Base-by-base conservation (phyloP, 2,113 vertebrate genomes). In the Colinus virginianus region DNA sequence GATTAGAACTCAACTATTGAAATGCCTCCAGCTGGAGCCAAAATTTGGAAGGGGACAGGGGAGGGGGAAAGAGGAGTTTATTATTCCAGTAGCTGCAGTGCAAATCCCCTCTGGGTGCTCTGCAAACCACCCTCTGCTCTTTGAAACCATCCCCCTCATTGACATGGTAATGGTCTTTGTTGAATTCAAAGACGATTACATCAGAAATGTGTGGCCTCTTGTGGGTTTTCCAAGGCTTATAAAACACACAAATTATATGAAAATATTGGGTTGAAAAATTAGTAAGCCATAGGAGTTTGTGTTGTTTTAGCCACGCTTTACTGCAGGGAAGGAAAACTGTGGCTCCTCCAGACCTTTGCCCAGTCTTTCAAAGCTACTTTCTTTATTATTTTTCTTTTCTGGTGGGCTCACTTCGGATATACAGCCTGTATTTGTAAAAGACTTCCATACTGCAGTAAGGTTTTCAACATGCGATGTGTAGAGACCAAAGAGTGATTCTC, bases 171-270 rank as follows among this genome's bases (percentile, higher is more conserved):
- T 98, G 96, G 97, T 96, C 97, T 98, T 98, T 98, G 97, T 98
- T 98, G 97, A 96, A 98, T 98, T 98, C 98, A 98, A 98, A 98
- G 98, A 98, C 98, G 97, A 97, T 98, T 98, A 98, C 97, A 98
- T 98, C 98, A 98, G 97, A 98, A 97, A 96, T 95, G 87, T 89
- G 95, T 95, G 96, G 97, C 96, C 98, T 97, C 97, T 97, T 89
- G 93, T 97, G 98, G 97, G 95, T 97, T 98, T 97, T 97, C 88
- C 95, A 59, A 91, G 97, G 97, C 97, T 97, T 97, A 98, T 97
- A 98, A 98, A 98, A 96, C 97, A 95, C 97, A 97, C 97, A 97
- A 98, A 98, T 98, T 97, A 98, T 97, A 97, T 95, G 97, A 97
- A 98, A 98, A 98, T 98, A 98, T 98, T 98, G 97, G 97, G 96